Evolutionary conservation across 2,888 invertebrate species (phyloP).

Genomic region (Acrocyrtus sp.): DNA sequence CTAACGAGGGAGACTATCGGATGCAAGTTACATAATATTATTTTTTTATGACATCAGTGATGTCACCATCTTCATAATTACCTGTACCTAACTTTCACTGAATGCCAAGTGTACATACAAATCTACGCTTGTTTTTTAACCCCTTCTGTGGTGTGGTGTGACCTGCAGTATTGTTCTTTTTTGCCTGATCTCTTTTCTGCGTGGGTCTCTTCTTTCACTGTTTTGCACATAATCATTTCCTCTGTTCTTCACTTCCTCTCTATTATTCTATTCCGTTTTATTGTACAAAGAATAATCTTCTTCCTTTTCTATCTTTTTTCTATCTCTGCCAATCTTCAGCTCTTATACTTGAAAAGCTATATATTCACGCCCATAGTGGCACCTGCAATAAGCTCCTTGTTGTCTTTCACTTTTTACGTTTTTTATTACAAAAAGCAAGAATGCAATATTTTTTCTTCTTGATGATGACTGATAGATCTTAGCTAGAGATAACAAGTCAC

Average conservation of each 20-base stretch:
- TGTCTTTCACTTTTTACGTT: conserved; percentile 10
- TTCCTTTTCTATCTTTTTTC: conserved; percentile 5
- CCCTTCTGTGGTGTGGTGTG: no score
- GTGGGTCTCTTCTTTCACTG: neutral
- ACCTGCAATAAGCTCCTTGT: neutral
- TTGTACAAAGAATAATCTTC: no score
- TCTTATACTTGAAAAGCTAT: no score
- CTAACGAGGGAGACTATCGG: no score
- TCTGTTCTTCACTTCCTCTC: conserved; percentile 2
- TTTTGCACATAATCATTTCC: neutral
- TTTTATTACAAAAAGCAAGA: conserved; percentile 31
- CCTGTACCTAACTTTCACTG: conserved; percentile 12
- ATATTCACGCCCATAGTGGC: no score
- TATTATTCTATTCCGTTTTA: no score
- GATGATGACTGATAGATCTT: conserved; percentile 33
- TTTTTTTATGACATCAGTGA: neutral
- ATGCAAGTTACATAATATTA: no score
- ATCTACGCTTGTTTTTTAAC: neutral
- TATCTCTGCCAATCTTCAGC: neutral
- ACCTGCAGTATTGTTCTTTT: neutral
- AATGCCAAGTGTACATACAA: conserved; percentile 8
- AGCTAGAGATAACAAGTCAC: conserved; percentile 19
- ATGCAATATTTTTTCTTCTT: conserved; percentile 36
- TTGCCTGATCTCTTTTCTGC: neutral
- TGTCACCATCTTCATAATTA: neutral